A percentile compares a stretch with the other conserved stretches of the same genome.
Conservation (phyloP, 2,113 vertebrate species). For the Terrapene triunguis region DNA sequence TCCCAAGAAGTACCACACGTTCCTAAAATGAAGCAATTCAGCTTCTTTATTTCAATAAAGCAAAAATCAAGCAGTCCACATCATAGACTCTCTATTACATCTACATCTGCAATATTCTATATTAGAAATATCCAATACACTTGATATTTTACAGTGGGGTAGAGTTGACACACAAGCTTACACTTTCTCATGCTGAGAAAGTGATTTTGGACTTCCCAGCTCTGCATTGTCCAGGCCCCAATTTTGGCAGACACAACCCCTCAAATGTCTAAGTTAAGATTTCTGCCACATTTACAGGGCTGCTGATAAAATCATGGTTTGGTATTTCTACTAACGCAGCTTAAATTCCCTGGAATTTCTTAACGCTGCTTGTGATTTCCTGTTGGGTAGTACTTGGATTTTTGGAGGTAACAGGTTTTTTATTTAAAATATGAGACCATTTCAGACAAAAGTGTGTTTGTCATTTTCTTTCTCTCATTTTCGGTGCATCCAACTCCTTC, state of each 20-base stretch:
- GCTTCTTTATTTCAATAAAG: not conserved
- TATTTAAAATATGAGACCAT: not conserved
- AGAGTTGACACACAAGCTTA: not conserved
- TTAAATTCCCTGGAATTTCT: not conserved
- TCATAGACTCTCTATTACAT: not conserved
- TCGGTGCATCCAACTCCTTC: accelerated
- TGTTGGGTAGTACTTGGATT: not conserved
- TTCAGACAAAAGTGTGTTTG: not conserved
- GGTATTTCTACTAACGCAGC: not conserved
- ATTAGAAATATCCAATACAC: not conserved
- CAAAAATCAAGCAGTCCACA: not conserved
- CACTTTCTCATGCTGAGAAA: not conserved
- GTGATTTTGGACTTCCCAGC: not conserved
- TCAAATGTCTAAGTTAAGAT: not conserved
- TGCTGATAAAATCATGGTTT: not conserved
- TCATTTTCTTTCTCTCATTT: accelerated
- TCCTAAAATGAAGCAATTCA: not conserved
- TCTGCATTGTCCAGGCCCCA: not conserved
- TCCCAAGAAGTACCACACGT: not conserved
- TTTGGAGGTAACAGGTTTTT: not conserved
- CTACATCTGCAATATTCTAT: not conserved
- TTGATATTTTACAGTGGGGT: not conserved
- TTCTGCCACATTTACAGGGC: accelerated
- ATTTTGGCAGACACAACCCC: accelerated
- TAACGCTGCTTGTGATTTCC: not conserved